phyloP scores from a whole-genome alignment of 2,888 invertebrate species.

The Ernsta delagoae region DNA sequence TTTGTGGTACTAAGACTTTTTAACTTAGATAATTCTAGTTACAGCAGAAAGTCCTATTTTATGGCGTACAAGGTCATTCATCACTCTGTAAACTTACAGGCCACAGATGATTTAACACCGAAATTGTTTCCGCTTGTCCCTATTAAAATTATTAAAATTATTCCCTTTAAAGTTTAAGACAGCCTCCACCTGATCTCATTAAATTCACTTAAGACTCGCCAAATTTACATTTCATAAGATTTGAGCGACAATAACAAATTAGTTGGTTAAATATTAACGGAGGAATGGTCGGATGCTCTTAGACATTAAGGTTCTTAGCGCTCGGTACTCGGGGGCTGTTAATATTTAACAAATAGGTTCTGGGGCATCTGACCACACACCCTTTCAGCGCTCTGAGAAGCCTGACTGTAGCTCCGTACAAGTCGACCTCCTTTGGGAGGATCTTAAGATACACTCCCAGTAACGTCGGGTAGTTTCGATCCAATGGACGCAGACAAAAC shows the following conservation, averaged over 20 bases:
- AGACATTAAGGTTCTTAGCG: constrained; percentile 34
- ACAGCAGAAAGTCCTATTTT: too few species aligned
- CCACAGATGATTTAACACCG: background rate
- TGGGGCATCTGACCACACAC: constrained; percentile 76
- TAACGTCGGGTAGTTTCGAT: constrained; percentile 12
- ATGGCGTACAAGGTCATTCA: too few species aligned
- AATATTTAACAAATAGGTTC: constrained; percentile 81
- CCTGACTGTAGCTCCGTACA: constrained; percentile 54
- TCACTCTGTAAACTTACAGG: too few species aligned
- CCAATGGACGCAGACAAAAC: too few species aligned
- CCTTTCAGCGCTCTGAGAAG: constrained; percentile 57
- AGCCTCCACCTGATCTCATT: background rate
- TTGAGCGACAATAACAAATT: constrained; percentile 33
- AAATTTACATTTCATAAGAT: constrained; percentile 19
- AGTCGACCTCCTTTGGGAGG: constrained; percentile 46
- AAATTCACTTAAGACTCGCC: constrained; percentile 3
- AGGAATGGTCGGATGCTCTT: constrained; percentile 27
- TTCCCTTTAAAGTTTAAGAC: background rate
- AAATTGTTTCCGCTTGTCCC: background rate
- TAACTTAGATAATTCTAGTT: too few species aligned
- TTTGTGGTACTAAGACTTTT: too few species aligned
- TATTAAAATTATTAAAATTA: background rate
- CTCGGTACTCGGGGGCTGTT: constrained; percentile 50
- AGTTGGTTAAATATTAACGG: constrained; percentile 27
- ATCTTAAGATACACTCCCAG: constrained; percentile 6